Evolutionary conservation across 2,113 vertebrate species (phyloP), one percentile per base, ranked within the genome.

Genomic region (Vireo altiloquus): DNA sequence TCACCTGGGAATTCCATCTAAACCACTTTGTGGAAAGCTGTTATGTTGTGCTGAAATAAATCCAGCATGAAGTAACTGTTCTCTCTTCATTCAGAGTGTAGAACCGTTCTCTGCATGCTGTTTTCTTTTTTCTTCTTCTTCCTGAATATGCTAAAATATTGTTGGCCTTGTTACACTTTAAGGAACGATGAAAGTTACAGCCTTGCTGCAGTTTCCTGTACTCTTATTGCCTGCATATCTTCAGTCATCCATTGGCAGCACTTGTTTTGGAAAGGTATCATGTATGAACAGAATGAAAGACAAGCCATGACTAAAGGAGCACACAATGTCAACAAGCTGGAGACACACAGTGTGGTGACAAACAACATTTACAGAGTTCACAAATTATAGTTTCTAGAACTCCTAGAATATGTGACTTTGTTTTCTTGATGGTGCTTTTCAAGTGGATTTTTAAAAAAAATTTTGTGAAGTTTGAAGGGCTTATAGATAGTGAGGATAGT

Each of bases 1-100:
- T 97, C 92, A 95, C 95, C 86, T 95, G 84, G 89, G 90, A 95
- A 89, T 95, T 90, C 72, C 47, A 72, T 86, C 83, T 78, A 95
- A 90, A 93, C 56, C 49, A 89, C 76, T 95, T 82, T 74, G 40
- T 75, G 60, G 74, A 77, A 95, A 94, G 70, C 80, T 82, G 76
- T 93, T 88, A 69, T 35, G 44, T 24, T 83, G 72, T 47, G 63
- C 46, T 90, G 61, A 92, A 96, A 94, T 82, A 77, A 89, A 93
- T 88, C 64, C 91, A 84, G 47, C 74, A 59, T 44, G 61, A 72
- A 87, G 56, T 69, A 86, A 77, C 71, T 56, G 28, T 86, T 75
- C 30, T 56, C 20, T 18, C 57, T 75, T 81, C 63, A 49, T 86
- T 94, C 47, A 54, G 49, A 83, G 13, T 13, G 1, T 6, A 75